Evolutionary conservation across 1,140 invertebrate genomes (phyloP), one percentile per base, ranked within the genome.

Genomic region (Drosophila tristis): DNA sequence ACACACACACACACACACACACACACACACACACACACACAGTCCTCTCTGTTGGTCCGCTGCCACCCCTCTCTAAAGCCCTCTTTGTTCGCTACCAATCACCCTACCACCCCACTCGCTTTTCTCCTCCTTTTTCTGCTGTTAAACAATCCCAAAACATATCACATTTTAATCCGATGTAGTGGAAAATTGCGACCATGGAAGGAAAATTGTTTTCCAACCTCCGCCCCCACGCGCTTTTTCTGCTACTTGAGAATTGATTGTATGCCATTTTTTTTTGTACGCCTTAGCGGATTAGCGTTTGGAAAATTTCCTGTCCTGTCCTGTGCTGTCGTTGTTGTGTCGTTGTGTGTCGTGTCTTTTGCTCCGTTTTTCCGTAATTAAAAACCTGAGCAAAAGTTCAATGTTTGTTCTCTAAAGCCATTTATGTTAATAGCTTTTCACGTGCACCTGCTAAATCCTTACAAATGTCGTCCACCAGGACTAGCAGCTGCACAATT

Each of bases 161-260:
- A 89, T 89, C 84, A 89, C 84, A 89, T 90, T 89, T 89, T 89
- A 89, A 89, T 89, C 84, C 84, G 73, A 90, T 89, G 84, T 89
- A 90, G 85, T 89, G 79, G 85, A 89, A 89, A 89, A 89, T 89
- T 89, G 84, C 68, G 64, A 39, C 74, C 78, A 78, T 58, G 81
- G 43, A 5, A 45, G 56, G 65, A 66, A 74, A 82, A 87, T 82
- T 87, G 82, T 87, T 78, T 71, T 63, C 29, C 54, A 5, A 11
- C 11, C 35, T 0, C 35, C 11, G 3, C 9, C 11, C 11, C 4
- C 35, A 0, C 11, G 4, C 35, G 11, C 11, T 39, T 39, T 39
- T 60, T 35, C 45, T 42, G 64, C 49, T 54, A 51, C 57, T 55
- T n/a, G 51, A 44, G 68, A 77, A 89, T 89, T 89, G 84, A 89